Conservation (phyloP, 2,797 vertebrate genomes). For the Lutjanus argentimaculatus region DNA sequence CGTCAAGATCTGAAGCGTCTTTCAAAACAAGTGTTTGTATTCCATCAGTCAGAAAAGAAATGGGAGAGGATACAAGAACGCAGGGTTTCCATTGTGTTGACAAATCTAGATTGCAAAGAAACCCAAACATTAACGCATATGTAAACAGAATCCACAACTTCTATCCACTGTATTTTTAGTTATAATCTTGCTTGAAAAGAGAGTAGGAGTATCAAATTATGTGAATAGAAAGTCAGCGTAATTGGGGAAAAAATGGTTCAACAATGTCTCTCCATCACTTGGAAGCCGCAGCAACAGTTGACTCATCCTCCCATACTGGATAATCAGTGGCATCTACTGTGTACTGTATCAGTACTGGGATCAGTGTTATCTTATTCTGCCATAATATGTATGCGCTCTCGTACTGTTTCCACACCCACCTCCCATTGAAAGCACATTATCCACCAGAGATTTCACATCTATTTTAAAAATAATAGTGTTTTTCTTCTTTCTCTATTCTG, state of each 20-base stretch:
- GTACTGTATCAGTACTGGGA: conserved; percentile 79
- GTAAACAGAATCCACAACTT: conserved; percentile 72
- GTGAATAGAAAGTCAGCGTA: conserved; percentile 71
- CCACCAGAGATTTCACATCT: conserved; percentile 84
- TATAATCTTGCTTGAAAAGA: conserved; percentile 82
- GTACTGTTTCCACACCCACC: conserved; percentile 84
- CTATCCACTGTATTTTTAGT: conserved; percentile 81
- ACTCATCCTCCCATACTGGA: conserved; percentile 81
- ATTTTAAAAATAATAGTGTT: conserved; percentile 83
- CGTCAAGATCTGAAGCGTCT: conserved; percentile 66
- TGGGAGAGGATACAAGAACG: conserved; percentile 55
- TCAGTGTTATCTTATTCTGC: conserved; percentile 78
- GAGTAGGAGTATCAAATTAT: conserved; percentile 66
- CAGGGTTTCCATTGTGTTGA: conserved; percentile 67
- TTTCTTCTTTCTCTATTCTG: conserved; percentile 75
- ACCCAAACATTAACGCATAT: conserved; percentile 64
- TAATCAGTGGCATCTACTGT: conserved; percentile 76
- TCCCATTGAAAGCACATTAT: conserved; percentile 82
- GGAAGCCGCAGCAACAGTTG: conserved; percentile 80
- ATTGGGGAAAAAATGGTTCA: conserved; percentile 63
- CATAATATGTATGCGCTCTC: conserved; percentile 73
- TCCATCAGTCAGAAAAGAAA: conserved; percentile 59
- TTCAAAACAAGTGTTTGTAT: conserved; percentile 67
- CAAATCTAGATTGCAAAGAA: conserved; percentile 65
- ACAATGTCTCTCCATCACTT: conserved; percentile 69